Conservation (phyloP, 2,113 vertebrate genomes). For the Ia io region DNA sequence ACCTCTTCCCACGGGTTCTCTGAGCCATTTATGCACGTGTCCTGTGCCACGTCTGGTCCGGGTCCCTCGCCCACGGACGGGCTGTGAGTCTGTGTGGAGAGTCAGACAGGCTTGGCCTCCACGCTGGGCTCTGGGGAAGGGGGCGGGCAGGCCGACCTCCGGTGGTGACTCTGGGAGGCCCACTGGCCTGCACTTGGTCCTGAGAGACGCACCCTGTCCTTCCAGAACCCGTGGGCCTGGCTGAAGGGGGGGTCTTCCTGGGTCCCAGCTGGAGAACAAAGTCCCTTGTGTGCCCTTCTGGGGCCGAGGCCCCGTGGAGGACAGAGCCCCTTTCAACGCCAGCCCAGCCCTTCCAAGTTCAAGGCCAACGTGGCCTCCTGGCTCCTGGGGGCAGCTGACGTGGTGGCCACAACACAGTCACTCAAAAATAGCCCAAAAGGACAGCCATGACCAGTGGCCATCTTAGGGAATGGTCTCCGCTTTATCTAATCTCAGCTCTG, state of each 20-base stretch:
- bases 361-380: neutral
- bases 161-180: neutral
- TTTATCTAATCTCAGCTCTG: neutral
- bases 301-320: neutral
- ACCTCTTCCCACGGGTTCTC: neutral
- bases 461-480: fast-evolving
- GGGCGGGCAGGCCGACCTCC: no score
- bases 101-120: neutral
- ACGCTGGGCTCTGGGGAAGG: fast-evolving
- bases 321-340: constrained; percentile 44
- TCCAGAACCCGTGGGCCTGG: neutral
- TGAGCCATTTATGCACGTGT: fast-evolving
- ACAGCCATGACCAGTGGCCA: fast-evolving
- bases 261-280: constrained; percentile 11
- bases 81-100: neutral
- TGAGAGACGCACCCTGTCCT: neutral
- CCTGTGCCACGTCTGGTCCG: fast-evolving
- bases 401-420: neutral
- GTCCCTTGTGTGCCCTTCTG: constrained; percentile 26
- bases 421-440: neutral
- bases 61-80: fast-evolving
- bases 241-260: neutral
- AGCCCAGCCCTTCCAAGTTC: neutral
- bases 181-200: fast-evolving
- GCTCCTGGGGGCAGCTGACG: neutral